A percentile compares a stretch with the other conserved stretches of the same genome.
Evolutionary conservation across 2,797 vertebrate species (phyloP).

Genomic region (Chromis chromis): DNA sequence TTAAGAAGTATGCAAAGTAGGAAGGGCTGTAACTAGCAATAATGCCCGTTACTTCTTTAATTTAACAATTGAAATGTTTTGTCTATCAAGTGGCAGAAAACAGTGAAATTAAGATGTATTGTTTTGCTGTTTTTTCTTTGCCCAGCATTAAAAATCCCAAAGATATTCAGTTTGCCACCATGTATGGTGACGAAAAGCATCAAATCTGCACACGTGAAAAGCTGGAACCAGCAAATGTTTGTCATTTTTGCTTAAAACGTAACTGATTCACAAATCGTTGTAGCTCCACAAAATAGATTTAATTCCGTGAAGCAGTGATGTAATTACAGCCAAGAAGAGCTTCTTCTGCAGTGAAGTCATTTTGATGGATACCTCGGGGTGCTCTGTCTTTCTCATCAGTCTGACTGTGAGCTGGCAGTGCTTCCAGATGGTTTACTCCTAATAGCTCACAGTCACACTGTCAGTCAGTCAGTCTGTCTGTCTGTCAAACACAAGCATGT

Average conservation of each 20-base stretch:
- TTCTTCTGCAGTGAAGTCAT: background rate
- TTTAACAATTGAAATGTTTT: background rate
- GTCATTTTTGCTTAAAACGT: background rate
- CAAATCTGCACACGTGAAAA: background rate
- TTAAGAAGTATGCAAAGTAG: background rate
- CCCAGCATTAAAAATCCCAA: no score
- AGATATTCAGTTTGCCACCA: background rate
- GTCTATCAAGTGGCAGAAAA: background rate
- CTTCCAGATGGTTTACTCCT: conserved; percentile 17
- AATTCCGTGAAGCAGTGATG: background rate
- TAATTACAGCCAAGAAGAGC: conserved; percentile 7
- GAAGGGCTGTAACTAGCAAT: background rate
- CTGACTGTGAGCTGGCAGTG: conserved; percentile 24
- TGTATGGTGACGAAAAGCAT: background rate
- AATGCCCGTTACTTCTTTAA: background rate
- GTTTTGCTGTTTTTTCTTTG: background rate
- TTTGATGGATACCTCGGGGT: conserved; percentile 9
- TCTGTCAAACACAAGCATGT: background rate
- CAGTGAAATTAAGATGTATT: background rate
- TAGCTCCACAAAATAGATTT: background rate
- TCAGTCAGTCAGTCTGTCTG: background rate
- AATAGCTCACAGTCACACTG: conserved; percentile 14
- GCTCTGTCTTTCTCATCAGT: conserved; percentile 5
- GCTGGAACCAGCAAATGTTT: background rate
- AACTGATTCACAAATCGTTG: background rate